phyloP scores from a whole-genome alignment of 1,140 invertebrate genomes.

The Oedothorax gibbosus region DNA sequence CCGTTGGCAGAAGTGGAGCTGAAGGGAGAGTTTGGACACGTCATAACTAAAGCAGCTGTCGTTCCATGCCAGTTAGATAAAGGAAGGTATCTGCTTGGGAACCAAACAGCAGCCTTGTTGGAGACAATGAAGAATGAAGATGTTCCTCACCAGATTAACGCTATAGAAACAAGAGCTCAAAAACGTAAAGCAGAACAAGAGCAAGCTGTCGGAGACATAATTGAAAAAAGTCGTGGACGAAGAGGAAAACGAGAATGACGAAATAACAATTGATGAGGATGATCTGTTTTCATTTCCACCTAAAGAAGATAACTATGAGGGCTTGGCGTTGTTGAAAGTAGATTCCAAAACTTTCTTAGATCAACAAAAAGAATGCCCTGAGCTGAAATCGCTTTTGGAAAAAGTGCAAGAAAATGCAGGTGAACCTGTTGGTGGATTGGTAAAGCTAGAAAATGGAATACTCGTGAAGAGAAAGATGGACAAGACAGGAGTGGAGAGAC shows the following conservation, averaged over 20 bases:
- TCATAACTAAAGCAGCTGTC: background rate
- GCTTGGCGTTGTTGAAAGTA: background rate
- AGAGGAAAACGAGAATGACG: background rate
- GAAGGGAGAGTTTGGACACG: background rate
- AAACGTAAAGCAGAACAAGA: background rate
- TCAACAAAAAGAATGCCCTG: background rate
- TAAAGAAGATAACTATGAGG: background rate
- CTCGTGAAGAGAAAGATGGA: background rate
- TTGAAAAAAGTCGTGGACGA: background rate
- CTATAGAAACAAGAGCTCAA: background rate
- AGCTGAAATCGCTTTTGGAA: background rate
- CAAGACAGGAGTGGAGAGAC: background rate
- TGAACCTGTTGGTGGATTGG: background rate
- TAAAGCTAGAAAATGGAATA: background rate
- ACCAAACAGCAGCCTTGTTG: background rate
- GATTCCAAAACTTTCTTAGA: background rate
- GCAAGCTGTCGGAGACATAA: background rate
- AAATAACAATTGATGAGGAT: background rate
- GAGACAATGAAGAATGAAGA: background rate
- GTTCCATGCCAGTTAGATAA: background rate
- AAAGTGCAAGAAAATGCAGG: too few species aligned
- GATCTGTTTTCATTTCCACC: background rate
- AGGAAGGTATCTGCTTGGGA: conserved; percentile 11
- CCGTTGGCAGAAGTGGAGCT: background rate
- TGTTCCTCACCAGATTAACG: background rate